These are phyloP conservation scores for Aporophyla nigra DNA, from an alignment of 2,888 invertebrate species.

Conservation along the genomic window DNA sequence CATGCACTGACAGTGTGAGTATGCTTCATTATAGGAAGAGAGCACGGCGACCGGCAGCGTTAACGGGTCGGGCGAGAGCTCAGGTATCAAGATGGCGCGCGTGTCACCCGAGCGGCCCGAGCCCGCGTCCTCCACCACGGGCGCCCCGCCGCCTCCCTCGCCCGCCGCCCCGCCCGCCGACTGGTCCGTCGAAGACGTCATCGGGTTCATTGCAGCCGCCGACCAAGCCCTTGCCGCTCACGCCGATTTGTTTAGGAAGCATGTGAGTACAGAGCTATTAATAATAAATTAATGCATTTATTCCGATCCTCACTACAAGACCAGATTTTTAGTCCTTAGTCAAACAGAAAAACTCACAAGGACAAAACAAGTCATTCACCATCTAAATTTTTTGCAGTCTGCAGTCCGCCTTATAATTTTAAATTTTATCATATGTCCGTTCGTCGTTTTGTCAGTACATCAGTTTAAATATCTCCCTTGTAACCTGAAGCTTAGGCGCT, in stretches of 20 bases:
- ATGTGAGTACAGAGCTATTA: constrained; percentile 92
- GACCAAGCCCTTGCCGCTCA: constrained; percentile 96
- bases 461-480: neutral
- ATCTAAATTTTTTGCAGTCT: neutral
- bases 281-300: neutral
- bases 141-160: constrained; percentile 85
- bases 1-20: neutral
- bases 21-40: constrained; percentile 70
- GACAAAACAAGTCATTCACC: no score
- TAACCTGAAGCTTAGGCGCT: neutral
- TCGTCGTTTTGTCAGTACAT: neutral
- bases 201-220: constrained; percentile 96
- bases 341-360: neutral
- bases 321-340: neutral
- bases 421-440: neutral
- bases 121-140: constrained; percentile 93
- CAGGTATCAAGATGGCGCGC: constrained; percentile 82
- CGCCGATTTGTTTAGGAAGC: constrained; percentile 97
- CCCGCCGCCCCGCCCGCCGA: constrained; percentile 92
- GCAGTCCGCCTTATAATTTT: neutral
- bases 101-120: constrained; percentile 91
- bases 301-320: neutral
- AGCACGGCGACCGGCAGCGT: constrained; percentile 52
- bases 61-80: constrained; percentile 65
- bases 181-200: constrained; percentile 99